phyloP scores from a whole-genome alignment of 2,113 vertebrate species.

The Pholis gunnellus region DNA sequence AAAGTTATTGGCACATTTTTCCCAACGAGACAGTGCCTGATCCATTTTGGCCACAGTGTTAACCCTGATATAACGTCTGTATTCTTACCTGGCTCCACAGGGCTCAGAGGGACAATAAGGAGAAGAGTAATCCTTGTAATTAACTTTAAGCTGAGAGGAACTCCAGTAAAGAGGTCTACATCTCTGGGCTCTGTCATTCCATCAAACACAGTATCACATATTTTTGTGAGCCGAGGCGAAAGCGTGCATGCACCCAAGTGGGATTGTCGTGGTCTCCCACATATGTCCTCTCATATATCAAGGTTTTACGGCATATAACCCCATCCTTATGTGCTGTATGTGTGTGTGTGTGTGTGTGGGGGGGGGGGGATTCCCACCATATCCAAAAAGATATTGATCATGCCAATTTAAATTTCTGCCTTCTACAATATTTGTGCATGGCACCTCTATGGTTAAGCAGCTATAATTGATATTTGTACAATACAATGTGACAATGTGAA shows the following conservation, averaged over 20 bases:
- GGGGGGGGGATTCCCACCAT: no score
- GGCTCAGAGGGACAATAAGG: constrained; percentile 35
- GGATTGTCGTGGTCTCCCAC: constrained; percentile 1
- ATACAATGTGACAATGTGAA: no score
- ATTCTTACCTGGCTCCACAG: constrained; percentile 23
- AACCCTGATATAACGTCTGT: not conserved
- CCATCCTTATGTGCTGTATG: not conserved
- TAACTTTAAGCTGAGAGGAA: constrained; percentile 41
- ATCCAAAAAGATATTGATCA: no score
- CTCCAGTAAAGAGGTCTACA: constrained; percentile 8
- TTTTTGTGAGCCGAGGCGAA: not conserved
- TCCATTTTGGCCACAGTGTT: not conserved
- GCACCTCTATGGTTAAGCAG: no score
- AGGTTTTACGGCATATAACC: not conserved
- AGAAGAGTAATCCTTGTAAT: constrained; percentile 52
- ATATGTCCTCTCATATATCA: not conserved
- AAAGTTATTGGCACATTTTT: not conserved
- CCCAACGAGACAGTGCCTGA: constrained; percentile 4
- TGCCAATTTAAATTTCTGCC: no score
- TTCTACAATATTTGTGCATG: no score
- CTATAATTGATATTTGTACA: no score
- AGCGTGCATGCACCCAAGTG: not conserved
- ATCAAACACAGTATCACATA: constrained; percentile 5
- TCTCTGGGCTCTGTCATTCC: not conserved
- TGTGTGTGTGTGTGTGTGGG: no score